phyloP scores from a whole-genome alignment of 2,888 invertebrate species.

The Agonum fuliginosum region DNA sequence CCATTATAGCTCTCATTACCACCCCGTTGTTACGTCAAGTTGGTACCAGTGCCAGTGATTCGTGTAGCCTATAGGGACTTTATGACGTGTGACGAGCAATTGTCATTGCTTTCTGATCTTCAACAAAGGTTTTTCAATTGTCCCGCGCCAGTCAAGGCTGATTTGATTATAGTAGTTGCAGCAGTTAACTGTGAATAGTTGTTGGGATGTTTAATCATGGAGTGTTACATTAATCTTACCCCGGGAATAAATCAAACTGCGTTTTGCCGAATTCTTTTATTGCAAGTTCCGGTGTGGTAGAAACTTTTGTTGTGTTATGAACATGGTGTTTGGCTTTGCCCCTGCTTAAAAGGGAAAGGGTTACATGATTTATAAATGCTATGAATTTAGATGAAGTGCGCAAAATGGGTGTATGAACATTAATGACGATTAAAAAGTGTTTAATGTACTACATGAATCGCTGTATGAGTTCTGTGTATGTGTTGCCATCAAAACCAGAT shows the following conservation, averaged over 20 bases:
- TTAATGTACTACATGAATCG: no score
- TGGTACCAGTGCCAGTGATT: conserved; percentile 39
- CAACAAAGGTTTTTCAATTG: conserved; percentile 53
- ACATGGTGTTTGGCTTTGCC: neutral
- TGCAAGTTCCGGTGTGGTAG: neutral
- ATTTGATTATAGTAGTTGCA: conserved; percentile 36
- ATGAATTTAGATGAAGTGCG: neutral
- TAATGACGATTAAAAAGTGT: no score
- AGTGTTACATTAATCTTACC: neutral
- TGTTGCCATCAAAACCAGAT: no score
- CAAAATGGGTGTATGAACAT: no score
- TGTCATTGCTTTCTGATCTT: conserved; percentile 48
- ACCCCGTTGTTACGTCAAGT: conserved; percentile 46
- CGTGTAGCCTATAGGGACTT: conserved; percentile 33
- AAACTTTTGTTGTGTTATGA: conserved; percentile 4
- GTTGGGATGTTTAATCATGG: conserved; percentile 12
- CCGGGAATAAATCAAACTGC: neutral
- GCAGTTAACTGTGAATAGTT: neutral
- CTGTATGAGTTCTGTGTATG: no score
- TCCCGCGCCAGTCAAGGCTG: neutral
- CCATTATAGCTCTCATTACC: conserved; percentile 55
- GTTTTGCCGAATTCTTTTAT: neutral
- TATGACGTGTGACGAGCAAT: conserved; percentile 54
- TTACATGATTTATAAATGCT: neutral
- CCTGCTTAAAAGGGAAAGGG: neutral